phyloP scores from a whole-genome alignment of 1,140 invertebrate species.

The Vanessa tameamea region DNA sequence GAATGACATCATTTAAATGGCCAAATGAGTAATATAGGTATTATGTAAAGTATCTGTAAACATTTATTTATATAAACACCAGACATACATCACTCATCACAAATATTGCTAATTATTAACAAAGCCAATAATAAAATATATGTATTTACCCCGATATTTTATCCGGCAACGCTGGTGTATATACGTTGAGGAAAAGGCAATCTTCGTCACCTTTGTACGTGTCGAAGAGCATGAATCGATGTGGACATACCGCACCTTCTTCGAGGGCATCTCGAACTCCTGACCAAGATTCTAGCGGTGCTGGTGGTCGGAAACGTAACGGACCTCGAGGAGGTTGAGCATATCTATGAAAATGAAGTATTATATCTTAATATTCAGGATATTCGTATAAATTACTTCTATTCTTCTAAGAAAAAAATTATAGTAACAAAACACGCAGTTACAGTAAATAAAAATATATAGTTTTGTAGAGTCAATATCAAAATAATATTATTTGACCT shows the following conservation, averaged over 20 bases:
- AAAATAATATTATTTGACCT: no score
- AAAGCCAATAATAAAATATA: neutral
- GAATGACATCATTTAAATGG: neutral
- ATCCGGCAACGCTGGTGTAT: constrained; percentile 80
- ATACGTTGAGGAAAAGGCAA: constrained; percentile 82
- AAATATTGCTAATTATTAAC: constrained; percentile 11
- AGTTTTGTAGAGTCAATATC: no score
- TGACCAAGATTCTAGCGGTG: constrained; percentile 82
- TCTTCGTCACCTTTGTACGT: constrained; percentile 82
- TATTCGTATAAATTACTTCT: no score
- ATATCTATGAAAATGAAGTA: constrained; percentile 54
- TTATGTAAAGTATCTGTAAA: constrained; percentile 2
- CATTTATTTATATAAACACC: constrained; percentile 5
- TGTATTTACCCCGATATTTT: constrained; percentile 63
- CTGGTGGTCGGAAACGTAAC: constrained; percentile 80
- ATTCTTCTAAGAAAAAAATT: no score
- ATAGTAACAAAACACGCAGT: no score
- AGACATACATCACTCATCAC: neutral
- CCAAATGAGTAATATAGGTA: neutral
- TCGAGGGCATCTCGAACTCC: constrained; percentile 82
- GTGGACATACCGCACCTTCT: constrained; percentile 82
- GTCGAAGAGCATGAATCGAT: constrained; percentile 82
- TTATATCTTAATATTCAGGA: no score
- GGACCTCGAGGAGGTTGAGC: constrained; percentile 73
- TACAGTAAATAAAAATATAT: no score